Evolutionary conservation across 2,797 vertebrate species (phyloP).

Genomic region (Cuniculus paca): DNA sequence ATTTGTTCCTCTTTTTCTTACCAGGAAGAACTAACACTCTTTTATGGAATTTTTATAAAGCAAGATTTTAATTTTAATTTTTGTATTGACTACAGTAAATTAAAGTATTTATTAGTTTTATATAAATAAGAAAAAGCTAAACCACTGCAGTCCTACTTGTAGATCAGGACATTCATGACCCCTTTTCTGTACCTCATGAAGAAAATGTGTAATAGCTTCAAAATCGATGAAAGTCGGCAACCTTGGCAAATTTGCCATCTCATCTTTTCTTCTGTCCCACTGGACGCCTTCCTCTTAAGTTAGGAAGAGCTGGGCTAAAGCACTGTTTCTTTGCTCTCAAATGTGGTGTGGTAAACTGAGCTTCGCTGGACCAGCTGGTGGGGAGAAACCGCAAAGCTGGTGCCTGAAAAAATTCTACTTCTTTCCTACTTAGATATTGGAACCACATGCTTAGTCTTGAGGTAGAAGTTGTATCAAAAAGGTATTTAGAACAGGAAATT

Average conservation of each 20-base stretch:
- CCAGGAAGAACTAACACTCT: not conserved
- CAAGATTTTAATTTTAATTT: not conserved
- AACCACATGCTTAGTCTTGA: not conserved
- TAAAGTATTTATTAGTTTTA: slow-evolving; percentile 3
- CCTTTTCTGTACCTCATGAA: not conserved
- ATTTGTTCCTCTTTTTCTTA: not conserved
- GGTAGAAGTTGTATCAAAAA: not conserved
- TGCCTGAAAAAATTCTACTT: not conserved
- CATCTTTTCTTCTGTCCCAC: not conserved
- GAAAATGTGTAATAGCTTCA: slow-evolving; percentile 1
- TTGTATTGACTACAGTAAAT: not conserved
- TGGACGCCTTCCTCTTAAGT: not conserved
- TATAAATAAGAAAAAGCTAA: not conserved
- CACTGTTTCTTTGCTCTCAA: not conserved
- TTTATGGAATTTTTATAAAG: not conserved
- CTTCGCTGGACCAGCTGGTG: not conserved
- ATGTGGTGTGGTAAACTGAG: not conserved
- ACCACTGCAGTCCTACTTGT: not conserved
- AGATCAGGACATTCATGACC: not conserved
- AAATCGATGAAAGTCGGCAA: not conserved
- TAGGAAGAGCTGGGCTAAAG: not conserved
- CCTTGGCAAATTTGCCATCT: not conserved
- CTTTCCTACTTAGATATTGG: not conserved
- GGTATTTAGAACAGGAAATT: slow-evolving; percentile 30
- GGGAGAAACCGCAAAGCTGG: not conserved